phyloP scores from a whole-genome alignment of 2,888 invertebrate genomes.

The Philereme vetulata region DNA sequence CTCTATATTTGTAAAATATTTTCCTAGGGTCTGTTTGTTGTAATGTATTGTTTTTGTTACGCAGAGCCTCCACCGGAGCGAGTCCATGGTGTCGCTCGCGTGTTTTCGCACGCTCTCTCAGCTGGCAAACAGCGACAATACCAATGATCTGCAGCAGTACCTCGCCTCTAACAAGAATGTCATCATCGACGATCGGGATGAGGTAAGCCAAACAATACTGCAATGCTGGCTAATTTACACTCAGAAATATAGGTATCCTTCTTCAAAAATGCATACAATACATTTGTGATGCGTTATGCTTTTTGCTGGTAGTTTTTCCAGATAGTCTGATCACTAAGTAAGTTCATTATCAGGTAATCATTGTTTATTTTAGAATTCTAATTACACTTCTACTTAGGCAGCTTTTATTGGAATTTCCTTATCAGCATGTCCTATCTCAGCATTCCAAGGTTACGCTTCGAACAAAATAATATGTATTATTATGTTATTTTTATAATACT shows the following conservation, averaged over 20 bases:
- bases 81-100: conserved; percentile 94
- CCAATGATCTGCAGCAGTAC: conserved; percentile 90
- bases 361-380: conserved; percentile 13
- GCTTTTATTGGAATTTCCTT: conserved; percentile 11
- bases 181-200: conserved; percentile 93
- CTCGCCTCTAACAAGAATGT: conserved; percentile 92
- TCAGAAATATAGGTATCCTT: neutral
- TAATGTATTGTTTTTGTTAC: conserved; percentile 42
- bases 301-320: no score
- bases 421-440: conserved; percentile 5
- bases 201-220: conserved; percentile 79
- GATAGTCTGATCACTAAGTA: conserved; percentile 3
- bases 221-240: neutral
- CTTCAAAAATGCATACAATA: neutral
- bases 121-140: conserved; percentile 92
- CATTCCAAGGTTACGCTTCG: neutral
- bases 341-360: neutral
- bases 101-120: conserved; percentile 92
- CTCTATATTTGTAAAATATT: neutral
- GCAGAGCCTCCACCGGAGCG: conserved; percentile 94
- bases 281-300: no score
- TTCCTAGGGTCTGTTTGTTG: conserved; percentile 5
- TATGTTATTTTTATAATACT: no score
- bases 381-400: conserved; percentile 13
- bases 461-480: conserved; percentile 1